A percentile compares a stretch with the other conserved stretches of the same genome.
These are phyloP conservation scores for Hydrophis major DNA, from an alignment of 2,797 vertebrate species.

Conservation along the genomic window DNA sequence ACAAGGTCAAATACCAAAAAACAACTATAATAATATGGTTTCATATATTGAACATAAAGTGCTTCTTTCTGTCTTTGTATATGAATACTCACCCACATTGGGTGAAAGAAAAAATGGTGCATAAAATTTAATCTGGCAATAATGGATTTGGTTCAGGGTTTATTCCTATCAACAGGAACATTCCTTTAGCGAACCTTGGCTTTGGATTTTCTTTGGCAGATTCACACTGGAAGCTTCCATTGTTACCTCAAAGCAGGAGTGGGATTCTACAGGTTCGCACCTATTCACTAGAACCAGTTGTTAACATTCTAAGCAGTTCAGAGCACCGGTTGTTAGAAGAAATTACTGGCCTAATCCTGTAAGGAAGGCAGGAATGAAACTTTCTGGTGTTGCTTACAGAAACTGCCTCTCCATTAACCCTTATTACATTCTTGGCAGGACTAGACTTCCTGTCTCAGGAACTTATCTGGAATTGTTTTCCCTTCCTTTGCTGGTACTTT, in stretches of 20 bases:
- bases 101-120: not conserved
- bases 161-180: not conserved
- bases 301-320: no score
- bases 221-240: not conserved
- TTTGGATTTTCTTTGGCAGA: not conserved
- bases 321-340: no score
- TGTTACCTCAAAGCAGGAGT: not conserved
- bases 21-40: conserved; percentile 62
- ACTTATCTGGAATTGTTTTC: no score
- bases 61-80: not conserved
- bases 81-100: not conserved
- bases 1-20: conserved; percentile 62
- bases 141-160: not conserved
- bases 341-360: no score
- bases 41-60: conserved; percentile 34
- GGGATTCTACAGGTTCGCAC: no score
- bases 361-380: no score
- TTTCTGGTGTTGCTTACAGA: no score
- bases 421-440: no score
- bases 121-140: not conserved
- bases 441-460: no score
- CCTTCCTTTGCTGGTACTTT: no score
- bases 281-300: no score
- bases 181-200: not conserved
- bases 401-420: no score